Evolutionary conservation across 2,797 vertebrate genomes (phyloP), one percentile per base, ranked within the genome.

Genomic region (Labroides dimidiatus): DNA sequence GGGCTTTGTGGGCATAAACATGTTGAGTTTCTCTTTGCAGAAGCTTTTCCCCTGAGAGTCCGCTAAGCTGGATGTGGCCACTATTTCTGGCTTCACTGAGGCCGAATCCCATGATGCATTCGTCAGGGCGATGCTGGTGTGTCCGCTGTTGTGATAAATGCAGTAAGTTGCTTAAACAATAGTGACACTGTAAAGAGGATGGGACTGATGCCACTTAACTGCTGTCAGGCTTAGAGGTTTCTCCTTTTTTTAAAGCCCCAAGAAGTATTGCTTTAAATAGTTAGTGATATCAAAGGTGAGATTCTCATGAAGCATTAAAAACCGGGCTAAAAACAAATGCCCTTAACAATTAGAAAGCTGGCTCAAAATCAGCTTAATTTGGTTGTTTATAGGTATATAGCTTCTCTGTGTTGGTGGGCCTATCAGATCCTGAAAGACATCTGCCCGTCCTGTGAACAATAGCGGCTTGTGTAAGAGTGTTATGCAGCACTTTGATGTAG

Each of bases 41-140:
- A 96, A 91, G 86, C 93, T 96, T 75, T 89, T 97, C 84, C 95
- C 93, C 52, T 91, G 95, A 93, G 89, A 95, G 82, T 96, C 94
- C 73, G 94, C 95, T 75, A 95, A 96, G 78, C 92, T 96, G 72
- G 94, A 95, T 77, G 96, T 95, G 63, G 94, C 95, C 49, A 93
- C 96, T 21, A 64, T 96, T 84, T 97, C 95, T 77, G 95, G 96
- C 77, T 94, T 96, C 64, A 93, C 89, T 20, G 94, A 94, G 69
- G 93, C 97, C 81, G 92, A 95, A 86, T 94, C 95, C 92, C 53
- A 94, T 27, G 93, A 95, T 84, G 93, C 93, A 9, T 95, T 95
- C 87, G 93, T 97, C 75, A 93, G 93, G 86, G 93, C 93, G 17
- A 95, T 84, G 94, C 95, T 84, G 94, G 93, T 96, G 41, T 77